Conservation (phyloP, 1,140 invertebrate genomes). For the Drosophila punjabiensis region DNA sequence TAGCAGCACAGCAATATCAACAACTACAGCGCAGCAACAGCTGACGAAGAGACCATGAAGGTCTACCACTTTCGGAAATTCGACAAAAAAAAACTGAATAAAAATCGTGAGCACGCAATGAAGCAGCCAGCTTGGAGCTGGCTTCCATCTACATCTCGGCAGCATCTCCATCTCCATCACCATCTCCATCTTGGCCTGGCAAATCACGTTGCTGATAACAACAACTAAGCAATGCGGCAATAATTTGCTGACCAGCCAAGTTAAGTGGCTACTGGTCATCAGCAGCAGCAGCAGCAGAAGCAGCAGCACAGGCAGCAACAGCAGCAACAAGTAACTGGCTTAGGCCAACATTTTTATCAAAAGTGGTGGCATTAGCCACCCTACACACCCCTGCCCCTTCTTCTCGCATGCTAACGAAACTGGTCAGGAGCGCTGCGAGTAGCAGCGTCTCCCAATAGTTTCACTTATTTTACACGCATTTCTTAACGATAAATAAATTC, state of each 20-base stretch:
- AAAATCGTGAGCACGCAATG: constrained; percentile 64
- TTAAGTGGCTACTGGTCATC: constrained; percentile 77
- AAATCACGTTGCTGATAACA: constrained; percentile 80
- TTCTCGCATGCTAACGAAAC: constrained; percentile 49
- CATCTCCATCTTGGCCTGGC: constrained; percentile 51
- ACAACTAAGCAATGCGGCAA: constrained; percentile 80
- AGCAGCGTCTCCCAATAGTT: constrained; percentile 74
- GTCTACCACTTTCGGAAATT: constrained; percentile 83
- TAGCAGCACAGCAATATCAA: constrained; percentile 14
- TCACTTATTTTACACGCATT: constrained; percentile 83
- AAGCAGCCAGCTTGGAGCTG: constrained; percentile 52
- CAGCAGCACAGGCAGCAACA: not conserved
- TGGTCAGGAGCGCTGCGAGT: constrained; percentile 57
- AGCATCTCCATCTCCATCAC: constrained; percentile 34
- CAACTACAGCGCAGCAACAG: constrained; percentile 42
- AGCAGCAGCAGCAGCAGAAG: constrained; percentile 37
- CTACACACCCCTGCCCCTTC: constrained; percentile 5
- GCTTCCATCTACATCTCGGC: constrained; percentile 43
- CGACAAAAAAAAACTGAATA: constrained; percentile 59
- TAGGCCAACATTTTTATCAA: constrained; percentile 81
- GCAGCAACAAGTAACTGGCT: constrained; percentile 64
- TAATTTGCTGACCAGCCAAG: constrained; percentile 68
- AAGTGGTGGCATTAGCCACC: constrained; percentile 76
- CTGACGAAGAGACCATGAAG: constrained; percentile 68
- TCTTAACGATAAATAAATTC: constrained; percentile 83